These are phyloP conservation scores for Callipepla californica DNA, from an alignment of 2,113 vertebrate genomes.

Conservation along the genomic window DNA sequence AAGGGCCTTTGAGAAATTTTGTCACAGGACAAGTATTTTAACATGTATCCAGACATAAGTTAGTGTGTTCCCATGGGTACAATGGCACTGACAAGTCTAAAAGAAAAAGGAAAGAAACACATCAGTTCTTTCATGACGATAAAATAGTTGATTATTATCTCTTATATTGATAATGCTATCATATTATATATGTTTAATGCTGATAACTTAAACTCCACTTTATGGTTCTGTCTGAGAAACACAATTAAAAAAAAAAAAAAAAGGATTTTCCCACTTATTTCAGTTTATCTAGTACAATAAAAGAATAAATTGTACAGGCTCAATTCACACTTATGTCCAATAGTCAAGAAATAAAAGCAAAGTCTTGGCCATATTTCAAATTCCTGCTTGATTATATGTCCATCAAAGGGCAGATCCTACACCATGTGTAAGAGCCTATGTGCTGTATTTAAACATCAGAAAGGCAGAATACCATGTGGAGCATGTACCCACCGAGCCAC, in stretches of 20 bases:
- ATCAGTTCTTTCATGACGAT: not conserved
- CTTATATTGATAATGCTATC: constrained; percentile 1
- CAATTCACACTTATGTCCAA: constrained; percentile 48
- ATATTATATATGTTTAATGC: not conserved
- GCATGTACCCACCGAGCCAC: constrained; percentile 66
- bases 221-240: constrained; percentile 31
- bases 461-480: constrained; percentile 69
- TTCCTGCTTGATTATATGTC: constrained; percentile 67
- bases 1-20: not conserved
- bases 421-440: constrained; percentile 60
- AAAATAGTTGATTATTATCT: constrained; percentile 16
- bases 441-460: constrained; percentile 72
- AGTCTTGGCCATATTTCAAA: constrained; percentile 71
- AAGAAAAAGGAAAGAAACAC: not conserved
- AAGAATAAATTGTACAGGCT: constrained; percentile 57
- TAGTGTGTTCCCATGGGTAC: not conserved
- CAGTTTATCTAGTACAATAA: constrained; percentile 35
- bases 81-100: constrained; percentile 13
- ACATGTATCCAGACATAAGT: not conserved
- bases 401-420: constrained; percentile 60
- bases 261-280: constrained; percentile 32
- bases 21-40: constrained; percentile 3
- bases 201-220: constrained; percentile 12
- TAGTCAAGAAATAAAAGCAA: constrained; percentile 68
- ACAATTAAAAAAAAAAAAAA: constrained; percentile 18